Conservation (phyloP, 1,140 invertebrate genomes). For the Conopomorpha cramerella region DNA sequence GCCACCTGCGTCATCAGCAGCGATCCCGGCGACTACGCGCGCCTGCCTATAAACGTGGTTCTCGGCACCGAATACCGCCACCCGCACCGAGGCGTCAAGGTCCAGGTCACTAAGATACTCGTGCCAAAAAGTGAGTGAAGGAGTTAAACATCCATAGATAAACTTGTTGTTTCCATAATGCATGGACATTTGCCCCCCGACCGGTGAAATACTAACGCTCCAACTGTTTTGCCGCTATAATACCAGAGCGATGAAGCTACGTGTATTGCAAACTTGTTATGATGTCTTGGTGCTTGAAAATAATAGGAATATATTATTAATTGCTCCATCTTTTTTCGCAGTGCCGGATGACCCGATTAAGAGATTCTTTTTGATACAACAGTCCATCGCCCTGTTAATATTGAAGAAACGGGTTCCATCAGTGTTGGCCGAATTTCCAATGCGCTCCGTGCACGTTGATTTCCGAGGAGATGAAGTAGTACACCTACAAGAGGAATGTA, state of each 20-base stretch:
- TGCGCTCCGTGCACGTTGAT: conserved; percentile 20
- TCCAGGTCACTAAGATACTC: conserved; percentile 36
- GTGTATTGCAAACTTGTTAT: too few species aligned
- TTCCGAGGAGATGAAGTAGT: conserved; percentile 17
- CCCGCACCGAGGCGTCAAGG: conserved; percentile 26
- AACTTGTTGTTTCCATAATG: too few species aligned
- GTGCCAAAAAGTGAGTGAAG: conserved; percentile 26
- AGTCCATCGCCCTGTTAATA: conserved; percentile 25
- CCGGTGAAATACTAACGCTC: background rate
- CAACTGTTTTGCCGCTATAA: too few species aligned
- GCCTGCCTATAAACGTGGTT: conserved; percentile 30
- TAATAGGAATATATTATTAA: too few species aligned
- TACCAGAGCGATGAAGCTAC: too few species aligned
- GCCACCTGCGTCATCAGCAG: conserved; percentile 30
- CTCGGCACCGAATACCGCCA: conserved; percentile 27
- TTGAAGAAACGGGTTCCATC: conserved; percentile 28
- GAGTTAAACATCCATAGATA: too few species aligned
- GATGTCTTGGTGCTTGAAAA: too few species aligned
- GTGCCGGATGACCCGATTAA: too few species aligned
- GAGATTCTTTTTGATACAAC: conserved; percentile 13
- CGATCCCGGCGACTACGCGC: conserved; percentile 7
- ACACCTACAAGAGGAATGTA: conserved; percentile 27
- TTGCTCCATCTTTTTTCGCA: too few species aligned
- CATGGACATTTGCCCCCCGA: too few species aligned
- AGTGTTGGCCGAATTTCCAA: conserved; percentile 21